phyloP scores from a whole-genome alignment of 2,113 vertebrate species.

The Notechis scutatus region DNA sequence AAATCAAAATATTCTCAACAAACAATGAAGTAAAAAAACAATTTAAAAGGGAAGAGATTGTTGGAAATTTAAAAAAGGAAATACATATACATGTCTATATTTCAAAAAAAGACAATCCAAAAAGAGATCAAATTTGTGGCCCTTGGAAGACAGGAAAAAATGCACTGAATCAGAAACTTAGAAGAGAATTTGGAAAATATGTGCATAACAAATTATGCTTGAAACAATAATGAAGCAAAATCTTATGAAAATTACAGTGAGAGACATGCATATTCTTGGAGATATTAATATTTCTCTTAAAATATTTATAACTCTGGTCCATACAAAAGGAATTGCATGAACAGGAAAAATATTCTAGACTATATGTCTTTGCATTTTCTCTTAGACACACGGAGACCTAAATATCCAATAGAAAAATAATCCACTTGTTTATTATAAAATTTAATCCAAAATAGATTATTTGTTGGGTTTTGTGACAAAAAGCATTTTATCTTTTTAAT shows the following conservation, averaged over 20 bases:
- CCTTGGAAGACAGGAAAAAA: neutral
- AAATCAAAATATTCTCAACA: neutral
- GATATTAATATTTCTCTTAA: neutral
- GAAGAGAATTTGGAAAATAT: neutral
- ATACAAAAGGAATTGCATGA: neutral
- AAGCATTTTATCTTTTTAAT: neutral
- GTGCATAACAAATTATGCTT: neutral
- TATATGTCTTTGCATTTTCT: neutral
- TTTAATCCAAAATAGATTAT: neutral
- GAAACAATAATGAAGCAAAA: neutral
- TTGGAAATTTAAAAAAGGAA: neutral
- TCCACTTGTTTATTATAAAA: neutral
- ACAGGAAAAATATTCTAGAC: neutral
- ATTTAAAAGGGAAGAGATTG: neutral
- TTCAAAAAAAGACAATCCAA: neutral
- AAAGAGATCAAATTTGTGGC: neutral
- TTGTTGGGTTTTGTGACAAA: neutral
- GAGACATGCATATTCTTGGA: neutral
- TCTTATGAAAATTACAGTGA: neutral
- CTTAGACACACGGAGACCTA: neutral
- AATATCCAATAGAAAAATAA: neutral
- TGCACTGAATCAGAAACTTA: neutral
- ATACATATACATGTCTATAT: neutral
- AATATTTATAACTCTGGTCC: neutral
- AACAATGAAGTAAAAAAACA: neutral